Percentiles rank a stretch among this genome's conserved stretches.
phyloP scores from a whole-genome alignment of 2,797 vertebrate genomes.

The Psittacula derbiana region DNA sequence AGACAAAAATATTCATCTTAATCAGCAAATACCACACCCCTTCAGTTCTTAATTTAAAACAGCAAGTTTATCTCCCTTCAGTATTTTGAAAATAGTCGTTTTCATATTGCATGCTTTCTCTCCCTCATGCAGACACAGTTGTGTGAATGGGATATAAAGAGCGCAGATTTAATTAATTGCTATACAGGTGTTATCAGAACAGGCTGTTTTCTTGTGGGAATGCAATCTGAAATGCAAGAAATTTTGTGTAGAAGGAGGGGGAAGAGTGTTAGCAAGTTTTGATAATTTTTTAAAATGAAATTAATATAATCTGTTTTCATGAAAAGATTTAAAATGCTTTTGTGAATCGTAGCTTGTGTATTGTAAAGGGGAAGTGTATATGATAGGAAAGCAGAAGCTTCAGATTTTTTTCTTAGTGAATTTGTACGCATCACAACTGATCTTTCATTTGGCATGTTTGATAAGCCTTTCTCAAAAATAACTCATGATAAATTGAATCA shows the following conservation, averaged over 20 bases:
- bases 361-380: neutral
- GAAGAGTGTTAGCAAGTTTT: neutral
- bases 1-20: neutral
- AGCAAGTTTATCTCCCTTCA: neutral
- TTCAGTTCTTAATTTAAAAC: neutral
- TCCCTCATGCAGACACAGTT: neutral
- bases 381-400: neutral
- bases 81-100: neutral
- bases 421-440: neutral
- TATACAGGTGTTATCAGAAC: neutral
- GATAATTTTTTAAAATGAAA: neutral
- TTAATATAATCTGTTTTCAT: neutral
- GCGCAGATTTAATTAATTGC: neutral
- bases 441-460: neutral
- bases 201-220: neutral
- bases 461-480: constrained; percentile 2
- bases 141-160: neutral
- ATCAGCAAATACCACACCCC: neutral
- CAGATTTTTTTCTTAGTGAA: neutral
- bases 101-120: neutral
- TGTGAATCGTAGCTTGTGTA: neutral
- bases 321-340: neutral
- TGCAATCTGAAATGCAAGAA: neutral
- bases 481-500: constrained; percentile 4
- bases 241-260: neutral